Percentiles rank a stretch among this genome's conserved stretches.
Conservation (phyloP, 2,113 vertebrate genomes). For the Mus musculus region GRCm39 chr19:25590501-25591000, state of each 20-base stretch:
- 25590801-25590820: not conserved
- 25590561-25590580: not conserved
- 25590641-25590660: too few relatives aligned
- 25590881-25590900: not conserved
- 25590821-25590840: not conserved
- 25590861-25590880: not conserved
- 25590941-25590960: not conserved
- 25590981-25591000: not conserved
- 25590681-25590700: not conserved
- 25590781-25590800: not conserved
- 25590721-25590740: not conserved
- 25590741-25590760: not conserved
- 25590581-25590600: not conserved
- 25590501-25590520: not conserved
- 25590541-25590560: not conserved
- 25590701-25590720: not conserved
- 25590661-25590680: too few relatives aligned
- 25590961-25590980: not conserved
- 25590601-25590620: too few relatives aligned
- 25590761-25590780: conserved; percentile 31
- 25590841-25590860: not conserved
- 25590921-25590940: not conserved
- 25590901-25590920: not conserved
- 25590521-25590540: too few relatives aligned
- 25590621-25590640: too few relatives aligned